Conservation (phyloP, 2,113 vertebrate genomes). For the Halcyon senegalensis region DNA sequence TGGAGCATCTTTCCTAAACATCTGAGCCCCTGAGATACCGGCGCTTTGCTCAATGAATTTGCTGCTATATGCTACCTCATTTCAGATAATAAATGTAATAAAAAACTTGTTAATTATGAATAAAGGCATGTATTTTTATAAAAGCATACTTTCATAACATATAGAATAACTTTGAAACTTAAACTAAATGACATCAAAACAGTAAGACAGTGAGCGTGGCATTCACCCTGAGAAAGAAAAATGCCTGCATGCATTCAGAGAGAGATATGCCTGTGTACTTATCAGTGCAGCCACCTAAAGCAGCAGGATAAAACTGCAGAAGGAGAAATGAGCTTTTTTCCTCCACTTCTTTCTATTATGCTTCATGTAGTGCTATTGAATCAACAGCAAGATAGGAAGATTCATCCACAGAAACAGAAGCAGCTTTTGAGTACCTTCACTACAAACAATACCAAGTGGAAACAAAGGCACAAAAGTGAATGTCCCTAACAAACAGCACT, state of each 20-base stretch:
- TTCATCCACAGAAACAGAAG: not conserved
- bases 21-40: not conserved
- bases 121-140: not conserved
- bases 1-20: not conserved
- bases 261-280: accelerated
- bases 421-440: not conserved
- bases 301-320: not conserved
- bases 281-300: not conserved
- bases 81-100: not conserved
- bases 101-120: not conserved
- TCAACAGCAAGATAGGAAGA: not conserved
- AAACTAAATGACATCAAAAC: not conserved
- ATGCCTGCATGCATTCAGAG: not conserved
- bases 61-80: not conserved
- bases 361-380: not conserved
- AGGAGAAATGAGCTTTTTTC: not conserved
- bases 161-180: not conserved
- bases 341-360: not conserved
- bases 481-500: not conserved
- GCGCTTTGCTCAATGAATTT: not conserved
- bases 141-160: not conserved
- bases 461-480: not conserved
- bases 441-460: not conserved
- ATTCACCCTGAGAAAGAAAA: not conserved
- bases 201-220: accelerated